Conservation (phyloP, 2,113 vertebrate genomes). For the Ovis canadensis region DNA sequence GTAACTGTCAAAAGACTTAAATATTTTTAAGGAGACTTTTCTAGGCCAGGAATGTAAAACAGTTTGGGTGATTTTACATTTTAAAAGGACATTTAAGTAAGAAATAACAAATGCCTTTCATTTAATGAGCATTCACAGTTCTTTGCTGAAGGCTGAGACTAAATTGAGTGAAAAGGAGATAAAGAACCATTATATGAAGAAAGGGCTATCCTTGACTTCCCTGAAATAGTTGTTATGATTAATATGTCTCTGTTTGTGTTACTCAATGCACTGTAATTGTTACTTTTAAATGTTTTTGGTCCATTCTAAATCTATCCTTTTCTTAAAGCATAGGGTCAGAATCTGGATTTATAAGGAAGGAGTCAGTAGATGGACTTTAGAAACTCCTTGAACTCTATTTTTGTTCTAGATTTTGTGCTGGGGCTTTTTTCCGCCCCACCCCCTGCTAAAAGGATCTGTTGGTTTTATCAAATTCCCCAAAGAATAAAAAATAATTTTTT, state of each 20-base stretch:
- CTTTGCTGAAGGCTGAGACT: slow-evolving; percentile 41
- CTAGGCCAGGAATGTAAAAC: slow-evolving; percentile 26
- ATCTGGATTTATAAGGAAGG: background rate
- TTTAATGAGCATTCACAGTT: slow-evolving; percentile 44
- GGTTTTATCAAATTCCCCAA: background rate
- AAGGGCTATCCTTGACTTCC: slow-evolving; percentile 18
- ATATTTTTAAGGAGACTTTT: slow-evolving; percentile 52
- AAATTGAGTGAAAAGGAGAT: slow-evolving; percentile 47
- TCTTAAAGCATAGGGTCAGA: background rate
- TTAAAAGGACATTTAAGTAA: slow-evolving; percentile 55
- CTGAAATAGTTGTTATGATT: slow-evolving; percentile 52
- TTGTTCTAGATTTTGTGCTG: background rate
- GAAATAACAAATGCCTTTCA: slow-evolving; percentile 38
- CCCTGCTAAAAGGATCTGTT: background rate
- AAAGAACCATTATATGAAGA: background rate
- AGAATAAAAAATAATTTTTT: background rate
- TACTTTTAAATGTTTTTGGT: background rate
- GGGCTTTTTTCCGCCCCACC: accelerated
- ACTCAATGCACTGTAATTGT: background rate
- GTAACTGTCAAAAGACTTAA: slow-evolving; percentile 60
- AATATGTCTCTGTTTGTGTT: slow-evolving; percentile 48
- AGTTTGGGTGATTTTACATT: slow-evolving; percentile 42
- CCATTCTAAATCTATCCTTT: background rate
- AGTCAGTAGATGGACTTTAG: background rate
- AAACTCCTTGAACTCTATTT: background rate